Evolutionary conservation across 2,113 vertebrate species (phyloP), one percentile per base, ranked within the genome.

Genomic region (Aptenodytes patagonicus): DNA sequence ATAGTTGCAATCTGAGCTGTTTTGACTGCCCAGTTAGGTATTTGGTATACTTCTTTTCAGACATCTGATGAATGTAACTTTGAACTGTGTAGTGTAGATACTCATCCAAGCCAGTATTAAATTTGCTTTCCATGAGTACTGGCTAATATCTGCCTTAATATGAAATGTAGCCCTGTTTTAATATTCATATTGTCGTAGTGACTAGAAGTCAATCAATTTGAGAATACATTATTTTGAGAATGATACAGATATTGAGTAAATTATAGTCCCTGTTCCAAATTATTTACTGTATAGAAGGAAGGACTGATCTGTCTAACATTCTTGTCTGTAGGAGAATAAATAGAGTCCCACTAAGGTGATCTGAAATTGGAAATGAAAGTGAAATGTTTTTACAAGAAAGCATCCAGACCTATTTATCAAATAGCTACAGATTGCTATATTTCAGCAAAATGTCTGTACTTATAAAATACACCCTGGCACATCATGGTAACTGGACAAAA

Each of bases 1-100:
- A 79, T 90, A 62, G 77, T 4, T 89, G 93, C 51, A 95, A 95
- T 95, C 60, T 79, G 87, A 95, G 69, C 69, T 90, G 76, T 57
- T 97, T 92, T 78, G 87, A 61, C 69, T 84, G 89, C 47, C 75
- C 55, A 40, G n/a, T 93, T 87, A 94, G 81, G n/a, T 55, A 85
- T n/a, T 60, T 80, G 84, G 83, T 94, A 83, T 62, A 84, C 46
- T 94, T 94, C n/a, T 51, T 73, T 66, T 92, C 71, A 95, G 78
- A 87, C 12, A 87, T 49, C 40, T 80, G 92, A 95, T 91, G 64
- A 83, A 73, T 42, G 40, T 34, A 49, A 65, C 89, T 96, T 90
- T 90, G 94, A 95, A 82, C 89, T 93, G 32, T 68, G 44, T 5
- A 61, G 31, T n/a, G 28, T 8, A 55, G 76, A 66, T 40, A 31